Base-by-base conservation (phyloP, 2,797 vertebrate species). In the Geotrypetes seraphini region DNA sequence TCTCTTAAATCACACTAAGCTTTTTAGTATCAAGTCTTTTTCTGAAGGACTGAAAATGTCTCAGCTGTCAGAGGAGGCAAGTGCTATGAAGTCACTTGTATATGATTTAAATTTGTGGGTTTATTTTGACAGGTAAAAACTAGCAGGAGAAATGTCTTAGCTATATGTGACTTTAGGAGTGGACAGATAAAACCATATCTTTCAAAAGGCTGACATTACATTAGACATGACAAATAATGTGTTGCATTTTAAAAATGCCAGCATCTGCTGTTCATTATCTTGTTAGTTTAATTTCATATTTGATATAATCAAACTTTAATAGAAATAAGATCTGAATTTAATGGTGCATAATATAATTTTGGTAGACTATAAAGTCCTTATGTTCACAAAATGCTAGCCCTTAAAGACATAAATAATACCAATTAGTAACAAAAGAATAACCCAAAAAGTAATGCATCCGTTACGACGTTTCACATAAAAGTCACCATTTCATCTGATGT, bases 21-120 rank as follows among this genome's bases (percentile, higher is more conserved):
- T 66, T 71, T n/a, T 73, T 53, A 68, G 25, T 53, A 51, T 62
- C 46, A 21, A 37, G 50, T 64, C 45, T 37, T 38, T 31, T 61
- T 55, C 31, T 42, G 18, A 39, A 41, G 31, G 25, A 12, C 43
- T 33, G 31, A 26, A 68, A 66, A 62, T 39, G 39, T 39, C 35
- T 66, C 34, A 29, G 46, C 49, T 64, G 46, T 68, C 57, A 48
- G 5, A 52, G 20, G 21, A 73, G 48, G 59, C 25, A 42, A 39
- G 58, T 50, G 38, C 33, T 1, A 5, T 47, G 2, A 50, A 48
- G 61, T 61, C 4, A 39, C 38, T 71, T 51, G 32, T 38, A 56
- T 55, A 34, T 31, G 0, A 66, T 63, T 69, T 72, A 53, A 47
- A 33, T 8, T 9, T 13, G 10, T 9, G 19, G 10, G 8, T 19